phyloP scores from a whole-genome alignment of 2,888 invertebrate genomes.

The Nomada ferruginata region DNA sequence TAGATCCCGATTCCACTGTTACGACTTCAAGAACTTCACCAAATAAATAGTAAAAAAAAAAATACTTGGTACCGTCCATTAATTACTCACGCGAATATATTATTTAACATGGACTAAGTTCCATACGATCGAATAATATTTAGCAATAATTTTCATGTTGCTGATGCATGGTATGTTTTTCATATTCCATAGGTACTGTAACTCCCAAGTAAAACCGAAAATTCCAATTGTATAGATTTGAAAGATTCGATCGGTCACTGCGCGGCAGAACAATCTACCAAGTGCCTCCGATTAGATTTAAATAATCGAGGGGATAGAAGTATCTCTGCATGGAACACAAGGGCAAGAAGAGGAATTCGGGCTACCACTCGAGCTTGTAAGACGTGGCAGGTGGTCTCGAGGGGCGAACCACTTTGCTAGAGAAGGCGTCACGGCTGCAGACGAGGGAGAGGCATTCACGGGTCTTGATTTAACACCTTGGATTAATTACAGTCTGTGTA shows the following conservation, averaged over 20 bases:
- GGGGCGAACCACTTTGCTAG: constrained; percentile 71
- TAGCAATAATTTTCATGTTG: too few species aligned
- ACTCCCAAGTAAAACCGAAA: background rate
- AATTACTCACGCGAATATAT: too few species aligned
- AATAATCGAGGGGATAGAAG: constrained; percentile 26
- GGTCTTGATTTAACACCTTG: constrained; percentile 81
- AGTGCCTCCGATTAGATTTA: constrained; percentile 25
- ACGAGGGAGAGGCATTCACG: constrained; percentile 73
- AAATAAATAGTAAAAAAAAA: too few species aligned
- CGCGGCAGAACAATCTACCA: background rate
- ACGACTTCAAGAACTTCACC: too few species aligned
- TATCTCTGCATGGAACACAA: constrained; percentile 44
- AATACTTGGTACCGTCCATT: too few species aligned
- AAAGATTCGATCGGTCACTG: background rate
- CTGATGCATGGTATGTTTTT: too few species aligned
- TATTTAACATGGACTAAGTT: too few species aligned
- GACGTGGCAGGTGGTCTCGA: constrained; percentile 71
- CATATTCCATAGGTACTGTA: too few species aligned
- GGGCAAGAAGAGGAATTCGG: constrained; percentile 64
- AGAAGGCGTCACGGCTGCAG: constrained; percentile 72
- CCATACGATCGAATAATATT: too few species aligned
- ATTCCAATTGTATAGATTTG: background rate
- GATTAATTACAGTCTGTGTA: constrained; percentile 81
- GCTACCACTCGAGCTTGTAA: constrained; percentile 63
- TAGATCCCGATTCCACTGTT: too few species aligned